phyloP scores from a whole-genome alignment of 2,797 vertebrate genomes.

The Melanotaenia pygmaea region DNA sequence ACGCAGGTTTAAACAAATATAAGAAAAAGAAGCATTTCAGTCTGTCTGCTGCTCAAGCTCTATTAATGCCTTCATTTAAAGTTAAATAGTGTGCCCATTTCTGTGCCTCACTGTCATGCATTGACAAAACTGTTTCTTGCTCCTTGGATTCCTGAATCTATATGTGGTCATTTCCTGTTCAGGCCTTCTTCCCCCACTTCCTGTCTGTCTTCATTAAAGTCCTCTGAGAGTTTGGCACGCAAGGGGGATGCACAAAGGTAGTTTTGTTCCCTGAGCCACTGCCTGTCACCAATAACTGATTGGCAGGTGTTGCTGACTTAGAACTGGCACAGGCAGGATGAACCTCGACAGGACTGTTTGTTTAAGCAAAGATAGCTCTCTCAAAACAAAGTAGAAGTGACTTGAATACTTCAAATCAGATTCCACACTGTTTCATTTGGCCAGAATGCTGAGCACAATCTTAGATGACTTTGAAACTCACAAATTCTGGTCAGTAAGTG shows the following conservation, averaged over 20 bases:
- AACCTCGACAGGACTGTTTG: slow-evolving; percentile 74
- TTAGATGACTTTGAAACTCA: slow-evolving; percentile 24
- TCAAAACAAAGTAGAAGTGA: slow-evolving; percentile 77
- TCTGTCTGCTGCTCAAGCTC: slow-evolving; percentile 20
- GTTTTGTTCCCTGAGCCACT: slow-evolving; percentile 81
- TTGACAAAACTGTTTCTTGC: slow-evolving; percentile 77
- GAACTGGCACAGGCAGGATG: slow-evolving; percentile 68
- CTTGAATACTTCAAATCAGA: slow-evolving; percentile 38
- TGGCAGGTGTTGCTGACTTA: slow-evolving; percentile 83
- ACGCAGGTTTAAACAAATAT: slow-evolving; percentile 49
- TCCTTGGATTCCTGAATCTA: slow-evolving; percentile 83
- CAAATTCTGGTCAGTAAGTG: slow-evolving; percentile 1
- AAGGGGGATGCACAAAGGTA: slow-evolving; percentile 84
- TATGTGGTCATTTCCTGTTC: slow-evolving; percentile 85
- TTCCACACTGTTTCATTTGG: slow-evolving; percentile 47
- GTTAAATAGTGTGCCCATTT: slow-evolving; percentile 28
- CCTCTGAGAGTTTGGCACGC: slow-evolving; percentile 81
- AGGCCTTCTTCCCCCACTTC: slow-evolving; percentile 85
- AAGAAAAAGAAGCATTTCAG: slow-evolving; percentile 22
- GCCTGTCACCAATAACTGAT: slow-evolving; percentile 77
- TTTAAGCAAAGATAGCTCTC: slow-evolving; percentile 78
- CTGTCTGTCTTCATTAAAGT: slow-evolving; percentile 88
- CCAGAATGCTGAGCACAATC: slow-evolving; percentile 37
- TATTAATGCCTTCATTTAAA: slow-evolving; percentile 40
- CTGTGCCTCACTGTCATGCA: slow-evolving; percentile 26